Conservation (phyloP, 2,888 invertebrate species). For the Malachius bipustulatus region DNA sequence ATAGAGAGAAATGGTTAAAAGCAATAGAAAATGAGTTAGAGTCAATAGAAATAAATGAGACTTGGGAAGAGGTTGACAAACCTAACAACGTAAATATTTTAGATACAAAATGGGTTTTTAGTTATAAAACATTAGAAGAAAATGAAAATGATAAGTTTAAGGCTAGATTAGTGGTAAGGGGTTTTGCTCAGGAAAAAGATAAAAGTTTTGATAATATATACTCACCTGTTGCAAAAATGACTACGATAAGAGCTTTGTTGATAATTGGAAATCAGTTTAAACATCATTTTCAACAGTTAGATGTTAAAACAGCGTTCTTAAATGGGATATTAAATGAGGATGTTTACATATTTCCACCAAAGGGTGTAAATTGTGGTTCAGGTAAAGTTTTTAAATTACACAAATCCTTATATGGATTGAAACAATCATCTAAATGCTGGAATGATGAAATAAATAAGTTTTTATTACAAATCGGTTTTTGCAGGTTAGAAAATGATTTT, state of each 20-base stretch:
- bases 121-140: conserved; percentile 8
- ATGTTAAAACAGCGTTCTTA: conserved; percentile 9
- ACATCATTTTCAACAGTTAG: conserved; percentile 6
- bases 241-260: conserved; percentile 5
- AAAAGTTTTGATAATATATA: conserved; percentile 6
- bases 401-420: conserved; percentile 13
- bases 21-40: conserved; percentile 13
- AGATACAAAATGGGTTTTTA: conserved; percentile 11
- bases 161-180: conserved; percentile 7
- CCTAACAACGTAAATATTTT: conserved; percentile 9
- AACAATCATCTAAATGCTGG: conserved; percentile 11
- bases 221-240: conserved; percentile 7
- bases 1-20: conserved; percentile 10
- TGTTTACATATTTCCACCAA: conserved; percentile 10
- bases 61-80: conserved; percentile 9
- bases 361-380: conserved; percentile 4
- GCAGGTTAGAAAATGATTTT: conserved; percentile 9
- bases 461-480: conserved; percentile 6
- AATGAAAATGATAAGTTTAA: conserved; percentile 5
- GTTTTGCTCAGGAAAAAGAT: conserved; percentile 8
- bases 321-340: conserved; percentile 7
- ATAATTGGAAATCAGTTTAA: conserved; percentile 8
- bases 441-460: conserved; percentile 10
- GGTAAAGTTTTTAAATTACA: conserved; percentile 11
- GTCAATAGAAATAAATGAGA: conserved; percentile 13